Percentiles rank a stretch among this genome's conserved stretches.
Conservation (phyloP, 2,888 invertebrate genomes). For the Glaucopsyche alexis region DNA sequence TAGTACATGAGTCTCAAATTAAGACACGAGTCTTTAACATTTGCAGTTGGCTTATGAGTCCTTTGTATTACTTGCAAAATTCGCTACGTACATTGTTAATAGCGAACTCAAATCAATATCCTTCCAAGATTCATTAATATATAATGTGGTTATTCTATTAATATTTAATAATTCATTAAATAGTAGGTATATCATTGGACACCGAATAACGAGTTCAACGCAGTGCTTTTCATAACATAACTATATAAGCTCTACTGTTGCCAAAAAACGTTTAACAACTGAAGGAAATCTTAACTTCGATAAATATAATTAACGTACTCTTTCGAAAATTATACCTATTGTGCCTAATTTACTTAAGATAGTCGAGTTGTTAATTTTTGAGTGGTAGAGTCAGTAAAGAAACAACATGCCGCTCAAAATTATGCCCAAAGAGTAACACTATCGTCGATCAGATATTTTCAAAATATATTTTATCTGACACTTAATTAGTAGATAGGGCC, state of each 20-base stretch:
- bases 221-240: neutral
- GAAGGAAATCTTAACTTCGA: too few species aligned
- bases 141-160: slow-evolving; percentile 1
- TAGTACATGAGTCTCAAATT: neutral
- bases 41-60: neutral
- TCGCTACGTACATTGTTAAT: neutral
- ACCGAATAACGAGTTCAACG: slow-evolving; percentile 21
- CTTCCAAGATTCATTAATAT: slow-evolving; percentile 17
- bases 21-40: neutral
- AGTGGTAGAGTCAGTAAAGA: too few species aligned
- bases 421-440: too few species aligned
- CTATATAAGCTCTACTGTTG: too few species aligned
- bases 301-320: neutral
- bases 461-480: too few species aligned
- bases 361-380: too few species aligned
- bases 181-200: slow-evolving; percentile 15
- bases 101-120: slow-evolving; percentile 19
- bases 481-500: too few species aligned
- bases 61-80: neutral
- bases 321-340: neutral
- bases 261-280: too few species aligned
- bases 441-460: too few species aligned
- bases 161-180: neutral
- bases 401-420: too few species aligned
- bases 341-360: too few species aligned